phyloP scores from a whole-genome alignment of 2,797 vertebrate species.

The Pempheris klunzingeri region DNA sequence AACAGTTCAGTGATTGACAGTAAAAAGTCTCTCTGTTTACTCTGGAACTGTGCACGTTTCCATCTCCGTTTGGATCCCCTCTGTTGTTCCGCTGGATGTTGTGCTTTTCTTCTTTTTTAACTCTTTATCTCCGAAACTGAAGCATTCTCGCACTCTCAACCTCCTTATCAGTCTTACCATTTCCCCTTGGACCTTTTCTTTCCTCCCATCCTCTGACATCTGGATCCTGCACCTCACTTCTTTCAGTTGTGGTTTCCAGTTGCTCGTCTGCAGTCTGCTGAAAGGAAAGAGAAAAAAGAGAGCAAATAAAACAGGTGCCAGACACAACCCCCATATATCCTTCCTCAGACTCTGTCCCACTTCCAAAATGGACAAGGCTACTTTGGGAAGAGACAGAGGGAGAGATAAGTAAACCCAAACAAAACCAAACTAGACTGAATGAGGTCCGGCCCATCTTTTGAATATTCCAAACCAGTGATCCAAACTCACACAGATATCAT shows the following conservation, averaged over 20 bases:
- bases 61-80: constrained; percentile 22
- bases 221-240: constrained; percentile 42
- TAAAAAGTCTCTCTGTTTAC: constrained; percentile 59
- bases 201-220: constrained; percentile 30
- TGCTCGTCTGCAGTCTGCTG: constrained; percentile 26
- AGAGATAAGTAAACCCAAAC: constrained; percentile 34
- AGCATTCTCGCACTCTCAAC: constrained; percentile 11
- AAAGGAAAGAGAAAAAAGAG: constrained; percentile 16
- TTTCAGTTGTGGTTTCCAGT: constrained; percentile 51
- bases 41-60: constrained; percentile 42
- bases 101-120: constrained; percentile 11
- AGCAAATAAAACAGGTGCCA: constrained; percentile 56
- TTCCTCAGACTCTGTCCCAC: constrained; percentile 17
- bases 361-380: constrained; percentile 38
- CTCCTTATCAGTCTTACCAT: constrained; percentile 30
- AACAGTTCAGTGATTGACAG: constrained; percentile 54
- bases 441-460: constrained; percentile 5
- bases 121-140: constrained; percentile 37
- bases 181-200: constrained; percentile 32
- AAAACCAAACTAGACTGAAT: constrained; percentile 18
- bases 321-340: constrained; percentile 39
- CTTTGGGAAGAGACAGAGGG: constrained; percentile 27
- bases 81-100: constrained; percentile 9
- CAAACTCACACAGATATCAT: constrained; percentile 10
- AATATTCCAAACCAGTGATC: constrained; percentile 5